phyloP scores from a whole-genome alignment of 2,888 invertebrate genomes.

The Ganaspis brasiliensis region DNA sequence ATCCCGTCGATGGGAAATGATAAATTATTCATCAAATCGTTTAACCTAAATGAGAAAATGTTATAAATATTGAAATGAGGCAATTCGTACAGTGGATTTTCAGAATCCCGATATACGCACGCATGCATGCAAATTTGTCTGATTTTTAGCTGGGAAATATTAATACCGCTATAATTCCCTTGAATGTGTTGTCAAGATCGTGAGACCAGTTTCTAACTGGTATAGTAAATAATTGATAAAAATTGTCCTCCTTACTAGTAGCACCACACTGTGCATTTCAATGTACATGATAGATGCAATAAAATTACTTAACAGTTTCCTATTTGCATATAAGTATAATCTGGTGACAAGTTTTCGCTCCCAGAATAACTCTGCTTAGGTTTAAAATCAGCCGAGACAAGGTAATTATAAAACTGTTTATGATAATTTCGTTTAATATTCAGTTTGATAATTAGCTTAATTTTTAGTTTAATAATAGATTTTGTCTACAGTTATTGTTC shows the following conservation, averaged over 20 bases:
- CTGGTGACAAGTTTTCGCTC: neutral
- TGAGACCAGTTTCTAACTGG: constrained; percentile 1
- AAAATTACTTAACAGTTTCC: neutral
- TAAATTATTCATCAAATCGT: constrained; percentile 28
- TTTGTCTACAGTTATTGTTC: no score
- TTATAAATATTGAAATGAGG: constrained; percentile 23
- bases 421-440: no score
- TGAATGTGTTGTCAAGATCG: neutral
- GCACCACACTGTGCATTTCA: neutral
- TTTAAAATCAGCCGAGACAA: no score
- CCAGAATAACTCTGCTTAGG: no score
- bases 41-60: constrained; percentile 11
- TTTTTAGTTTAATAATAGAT: no score
- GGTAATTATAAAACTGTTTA: no score
- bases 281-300: neutral
- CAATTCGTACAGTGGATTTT: neutral
- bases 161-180: neutral
- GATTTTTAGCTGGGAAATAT: neutral
- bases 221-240: constrained; percentile 11
- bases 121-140: neutral
- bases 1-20: neutral
- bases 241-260: neutral
- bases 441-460: no score
- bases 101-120: neutral
- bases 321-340: neutral